Base-by-base conservation (phyloP, 2,113 vertebrate genomes). In the Vulpes lagopus region DNA sequence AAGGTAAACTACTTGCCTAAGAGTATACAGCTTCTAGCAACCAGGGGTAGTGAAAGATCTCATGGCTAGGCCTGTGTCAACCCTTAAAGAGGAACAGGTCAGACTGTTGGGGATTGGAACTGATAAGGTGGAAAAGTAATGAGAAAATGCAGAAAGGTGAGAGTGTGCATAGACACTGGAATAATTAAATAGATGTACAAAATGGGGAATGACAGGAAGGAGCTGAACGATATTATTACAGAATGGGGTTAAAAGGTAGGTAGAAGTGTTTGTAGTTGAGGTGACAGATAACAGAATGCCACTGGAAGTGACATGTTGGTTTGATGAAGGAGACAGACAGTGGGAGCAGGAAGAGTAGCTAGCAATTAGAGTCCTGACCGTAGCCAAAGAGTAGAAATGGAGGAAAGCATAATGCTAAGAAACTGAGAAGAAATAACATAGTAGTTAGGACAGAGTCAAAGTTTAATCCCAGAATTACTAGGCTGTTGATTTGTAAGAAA, bases 401-500 rank as follows among this genome's bases (percentile, higher is more conserved):
- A 92, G 20, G 53, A 73, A 93, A 78, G 35, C n/a, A 17, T 71
- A 83, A 69, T 49, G 71, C 16, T 9, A 76, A 90, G 59, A 93
- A 64, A 76, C 3, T 90, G 82, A 73, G 14, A 83, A 91, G 43
- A 88, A 64, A 82, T 51, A 84, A 71, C 60, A 67, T 11, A 51
- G 16, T 87, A 73, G 83, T 23, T 64, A 83, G 82, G 86, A 88
- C 5, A 74, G 22, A 97, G 19, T 57, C 64, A 95, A 96, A 80
- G 15, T 49, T 38, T 60, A 91, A 91, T 43, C 10, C 17, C 53
- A 35, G 17, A 59, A 11, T 74, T 93, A 84, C 55, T 69, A 81
- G 83, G 38, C 25, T 90, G 20, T 38, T 12, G 11, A 53, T 30
- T 10, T 80, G 8, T 53, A 84, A 51, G 49, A 94, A 79, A 97